Evolutionary conservation across 1,140 invertebrate species (phyloP).

Genomic region (Philaenus spumarius): DNA sequence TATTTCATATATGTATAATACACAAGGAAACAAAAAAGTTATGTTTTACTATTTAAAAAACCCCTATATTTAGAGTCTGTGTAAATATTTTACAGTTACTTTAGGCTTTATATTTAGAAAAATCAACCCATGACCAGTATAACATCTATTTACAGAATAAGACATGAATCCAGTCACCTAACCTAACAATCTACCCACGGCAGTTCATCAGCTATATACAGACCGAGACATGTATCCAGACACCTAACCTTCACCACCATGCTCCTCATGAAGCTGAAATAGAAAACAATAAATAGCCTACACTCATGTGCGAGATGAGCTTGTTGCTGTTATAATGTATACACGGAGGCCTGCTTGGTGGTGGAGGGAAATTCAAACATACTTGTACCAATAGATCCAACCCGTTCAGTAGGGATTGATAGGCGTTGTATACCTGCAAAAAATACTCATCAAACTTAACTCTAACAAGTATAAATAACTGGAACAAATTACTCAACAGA

Average conservation of each 20-base stretch:
- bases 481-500: no score
- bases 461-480: not conserved
- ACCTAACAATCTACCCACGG: no score
- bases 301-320: not conserved
- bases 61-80: no score
- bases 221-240: not conserved
- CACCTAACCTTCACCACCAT: not conserved
- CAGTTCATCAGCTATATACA: no score
- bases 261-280: no score
- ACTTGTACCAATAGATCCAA: slow-evolving; percentile 61
- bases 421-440: slow-evolving; percentile 60
- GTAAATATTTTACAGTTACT: no score
- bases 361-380: slow-evolving; percentile 51
- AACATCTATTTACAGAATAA: not conserved
- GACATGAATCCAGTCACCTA: not conserved
- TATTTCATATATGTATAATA: no score
- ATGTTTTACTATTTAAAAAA: no score
- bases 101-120: no score
- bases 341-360: slow-evolving; percentile 34
- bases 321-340: slow-evolving; percentile 34
- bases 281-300: not conserved
- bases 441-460: not conserved
- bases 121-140: no score
- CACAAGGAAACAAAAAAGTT: no score
- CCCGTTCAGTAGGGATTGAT: slow-evolving; percentile 59